A percentile compares a stretch with the other conserved stretches of the same genome.
phyloP scores from a whole-genome alignment of 2,797 vertebrate genomes.

The Saxicola maurus region DNA sequence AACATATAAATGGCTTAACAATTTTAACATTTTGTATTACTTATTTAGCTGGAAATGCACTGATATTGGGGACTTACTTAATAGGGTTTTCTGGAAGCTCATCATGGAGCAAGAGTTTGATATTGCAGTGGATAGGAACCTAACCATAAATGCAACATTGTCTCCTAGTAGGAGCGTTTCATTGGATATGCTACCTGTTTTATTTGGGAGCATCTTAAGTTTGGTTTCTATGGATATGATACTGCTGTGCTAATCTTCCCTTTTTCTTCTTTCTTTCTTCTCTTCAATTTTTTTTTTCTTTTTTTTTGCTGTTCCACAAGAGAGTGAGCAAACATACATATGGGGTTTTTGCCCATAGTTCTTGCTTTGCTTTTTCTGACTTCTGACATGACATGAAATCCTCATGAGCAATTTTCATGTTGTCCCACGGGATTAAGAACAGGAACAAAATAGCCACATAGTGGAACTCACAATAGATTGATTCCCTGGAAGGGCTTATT shows the following conservation, averaged over 20 bases:
- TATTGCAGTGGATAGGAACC: background rate
- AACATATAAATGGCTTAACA: background rate
- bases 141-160: background rate
- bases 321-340: background rate
- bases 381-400: background rate
- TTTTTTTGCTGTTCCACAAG: background rate
- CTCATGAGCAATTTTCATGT: background rate
- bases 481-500: background rate
- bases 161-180: background rate
- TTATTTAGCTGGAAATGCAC: background rate
- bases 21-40: background rate
- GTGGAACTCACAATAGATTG: background rate
- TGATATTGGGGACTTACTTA: background rate
- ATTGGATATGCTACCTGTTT: background rate
- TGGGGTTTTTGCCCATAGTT: rapidly evolving
- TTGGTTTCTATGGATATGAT: background rate
- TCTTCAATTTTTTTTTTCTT: background rate
- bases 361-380: background rate
- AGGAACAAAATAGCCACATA: background rate
- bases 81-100: background rate
- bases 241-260: background rate
- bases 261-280: background rate
- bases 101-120: background rate
- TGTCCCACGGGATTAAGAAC: background rate
- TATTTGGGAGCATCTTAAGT: background rate